Evolutionary conservation across 2,888 invertebrate genomes (phyloP).

Genomic region (Pachydiplax longipennis): DNA sequence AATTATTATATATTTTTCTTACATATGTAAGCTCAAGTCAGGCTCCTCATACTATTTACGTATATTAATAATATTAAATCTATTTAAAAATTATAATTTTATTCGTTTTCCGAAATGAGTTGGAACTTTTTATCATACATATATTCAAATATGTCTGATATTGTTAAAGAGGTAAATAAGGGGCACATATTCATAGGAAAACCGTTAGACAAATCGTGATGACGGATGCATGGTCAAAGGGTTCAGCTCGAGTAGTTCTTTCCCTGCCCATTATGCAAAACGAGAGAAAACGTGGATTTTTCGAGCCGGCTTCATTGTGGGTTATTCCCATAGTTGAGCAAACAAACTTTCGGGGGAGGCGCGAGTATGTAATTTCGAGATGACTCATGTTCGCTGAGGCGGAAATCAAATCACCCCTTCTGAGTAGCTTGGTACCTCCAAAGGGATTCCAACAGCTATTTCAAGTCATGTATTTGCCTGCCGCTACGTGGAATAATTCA

Average conservation of each 20-base stretch:
- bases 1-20: too few relatives aligned
- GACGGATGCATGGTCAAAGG: neutral
- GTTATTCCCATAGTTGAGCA: conserved; percentile 13
- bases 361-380: conserved; percentile 7
- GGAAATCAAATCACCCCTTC: neutral
- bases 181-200: neutral
- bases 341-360: neutral
- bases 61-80: too few relatives aligned
- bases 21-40: too few relatives aligned
- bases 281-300: conserved; percentile 1
- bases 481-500: too few relatives aligned
- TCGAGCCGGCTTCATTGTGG: neutral
- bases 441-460: neutral
- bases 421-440: neutral
- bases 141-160: too few relatives aligned
- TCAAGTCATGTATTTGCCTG: too few relatives aligned
- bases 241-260: neutral
- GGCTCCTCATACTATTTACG: too few relatives aligned
- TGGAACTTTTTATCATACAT: too few relatives aligned
- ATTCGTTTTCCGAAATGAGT: too few relatives aligned
- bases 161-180: too few relatives aligned
- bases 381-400: conserved; percentile 12
- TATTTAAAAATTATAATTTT: too few relatives aligned
- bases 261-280: conserved; percentile 23
- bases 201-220: neutral